Evolutionary conservation across 23 tunicate species (phyloP), one percentile per base, ranked within the genome.

Genomic region (Oikopleura dioica): DNA sequence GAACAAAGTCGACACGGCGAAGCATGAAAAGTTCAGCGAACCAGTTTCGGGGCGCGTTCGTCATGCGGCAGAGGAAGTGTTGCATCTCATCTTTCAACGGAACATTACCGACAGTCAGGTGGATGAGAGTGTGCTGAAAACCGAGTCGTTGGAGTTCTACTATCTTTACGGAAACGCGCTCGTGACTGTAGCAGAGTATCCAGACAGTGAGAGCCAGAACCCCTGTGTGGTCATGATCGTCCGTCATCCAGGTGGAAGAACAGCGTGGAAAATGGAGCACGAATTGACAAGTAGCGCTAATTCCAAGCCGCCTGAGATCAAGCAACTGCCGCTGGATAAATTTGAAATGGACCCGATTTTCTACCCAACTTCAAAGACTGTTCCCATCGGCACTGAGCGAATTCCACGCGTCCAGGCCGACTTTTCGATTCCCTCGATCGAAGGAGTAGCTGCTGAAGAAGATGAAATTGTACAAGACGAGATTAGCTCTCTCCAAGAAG

Each of bases 391-490:
- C 69, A 89, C 80, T 51, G 96, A 89, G 50, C 75, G 78, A 0
- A 89, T 89, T 38, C 96, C 96, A 12, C 84, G 78, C 1, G 96
- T 89, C 5, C 79, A 89, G 44, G 96, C 96, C 9, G 96, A 89
- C 63, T 77, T 80, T 78, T 79, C 84, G 76, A 89, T 89, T 37
- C 96, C 96, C 1, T 81, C 82, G 36, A 50, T 89, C 16, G 72
- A 50, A 1, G 89, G 84, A 35, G 89, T 89, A 1, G 89, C 96
- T 0, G 37, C 76, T 69, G 75, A 84, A 38, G 82, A 89, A 82
- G 96, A 16, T 59, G 78, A 67, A 24, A 24, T 77, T 67, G 31
- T 12, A 16, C 23, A 24, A 67, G 21, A 67, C n/a, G 21, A 26
- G 78, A 1, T 59, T 67, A 16, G 9, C 38, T 76, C 77, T 5